A percentile compares a stretch with the other conserved stretches of the same genome.
Conservation (phyloP, 37 sponge, comb jelly and placozoan species). For the Beroe ovata region DNA sequence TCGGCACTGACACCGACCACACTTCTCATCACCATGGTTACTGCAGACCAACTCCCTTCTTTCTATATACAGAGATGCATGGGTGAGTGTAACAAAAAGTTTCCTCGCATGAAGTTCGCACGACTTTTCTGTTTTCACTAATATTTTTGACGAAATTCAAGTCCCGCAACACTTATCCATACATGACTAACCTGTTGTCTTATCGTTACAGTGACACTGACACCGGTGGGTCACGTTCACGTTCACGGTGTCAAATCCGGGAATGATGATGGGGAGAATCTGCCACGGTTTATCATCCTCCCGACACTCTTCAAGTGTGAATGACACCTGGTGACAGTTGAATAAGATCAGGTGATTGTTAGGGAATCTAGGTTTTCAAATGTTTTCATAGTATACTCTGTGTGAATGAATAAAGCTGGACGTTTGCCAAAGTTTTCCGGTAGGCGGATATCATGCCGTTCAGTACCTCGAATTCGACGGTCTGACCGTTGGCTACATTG, state of each 20-base stretch:
- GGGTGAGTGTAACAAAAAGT: no score
- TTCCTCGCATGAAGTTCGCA: no score
- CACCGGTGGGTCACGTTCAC: constrained; percentile 37
- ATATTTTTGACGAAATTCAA: no score
- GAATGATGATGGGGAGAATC: constrained; percentile 27
- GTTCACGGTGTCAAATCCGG: constrained; percentile 48
- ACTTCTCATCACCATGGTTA: constrained; percentile 7
- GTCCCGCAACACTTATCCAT: no score
- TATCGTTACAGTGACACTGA: constrained; percentile 12
- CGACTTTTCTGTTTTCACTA: no score
- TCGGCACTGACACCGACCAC: constrained; percentile 34
- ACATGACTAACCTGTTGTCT: not conserved
- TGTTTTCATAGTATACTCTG: no score
- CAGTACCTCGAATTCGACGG: constrained; percentile 42
- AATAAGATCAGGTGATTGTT: no score
- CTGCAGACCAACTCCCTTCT: not conserved
- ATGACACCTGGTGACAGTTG: not conserved
- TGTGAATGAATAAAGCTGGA: no score
- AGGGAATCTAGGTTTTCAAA: not conserved
- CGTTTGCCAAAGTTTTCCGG: no score
- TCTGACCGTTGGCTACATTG: constrained; percentile 26
- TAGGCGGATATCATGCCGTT: no score
- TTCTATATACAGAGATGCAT: no score
- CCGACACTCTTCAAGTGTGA: constrained; percentile 50
- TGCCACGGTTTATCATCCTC: not conserved